Base-by-base conservation (phyloP, 1,140 invertebrate genomes). In the Leptoteleia sp. region DNA sequence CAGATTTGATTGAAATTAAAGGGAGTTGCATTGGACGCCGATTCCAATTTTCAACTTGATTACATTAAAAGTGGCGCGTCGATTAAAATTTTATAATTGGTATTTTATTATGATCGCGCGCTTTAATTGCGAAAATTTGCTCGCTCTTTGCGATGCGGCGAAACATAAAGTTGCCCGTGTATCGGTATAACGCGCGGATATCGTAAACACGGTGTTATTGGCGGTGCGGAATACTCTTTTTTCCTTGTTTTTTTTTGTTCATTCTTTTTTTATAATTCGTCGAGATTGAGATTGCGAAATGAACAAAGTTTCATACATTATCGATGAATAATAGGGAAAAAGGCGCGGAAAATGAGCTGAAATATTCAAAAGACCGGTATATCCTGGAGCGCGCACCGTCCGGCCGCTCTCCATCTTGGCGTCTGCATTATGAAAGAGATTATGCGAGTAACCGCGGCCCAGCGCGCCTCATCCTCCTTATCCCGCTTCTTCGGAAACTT, bases 401-500 rank as follows among this genome's bases (percentile, higher is more conserved):
- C 73, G 40, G 61, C 68, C 42, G 37, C 72, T 62, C 65, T 81
- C 71, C 80, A 81, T 84, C 80, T 78, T 73, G 55, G 68, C 61
- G 31, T 61, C 76, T 84, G 81, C 73, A 84, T 86, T 86, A 86
- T 84, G 71, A 68, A 84, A 79, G 73, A 83, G 84, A 86, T 86
- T 84, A 85, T 84, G 77, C 76, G 65, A 83, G 85, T 79, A 86
- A 86, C 85, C 84, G 76, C 82, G 82, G 77, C 82, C 82, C 71
- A 77, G 55, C 80, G 38, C 43, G 57, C 62, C 80, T 81, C 81
- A 76, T 80, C 82, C 82, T 80, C 82, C 81, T 80, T 81, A 84
- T 82, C 79, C 72, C 68, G 79, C 84, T 84, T 86, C 84, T 85
- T 84, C 80, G 79, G 59, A 68, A 86, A 86, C 85, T 86, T 83